Evolutionary conservation across 2,797 vertebrate species (phyloP), one percentile per base, ranked within the genome.

Genomic region (Diglossa cyanea): DNA sequence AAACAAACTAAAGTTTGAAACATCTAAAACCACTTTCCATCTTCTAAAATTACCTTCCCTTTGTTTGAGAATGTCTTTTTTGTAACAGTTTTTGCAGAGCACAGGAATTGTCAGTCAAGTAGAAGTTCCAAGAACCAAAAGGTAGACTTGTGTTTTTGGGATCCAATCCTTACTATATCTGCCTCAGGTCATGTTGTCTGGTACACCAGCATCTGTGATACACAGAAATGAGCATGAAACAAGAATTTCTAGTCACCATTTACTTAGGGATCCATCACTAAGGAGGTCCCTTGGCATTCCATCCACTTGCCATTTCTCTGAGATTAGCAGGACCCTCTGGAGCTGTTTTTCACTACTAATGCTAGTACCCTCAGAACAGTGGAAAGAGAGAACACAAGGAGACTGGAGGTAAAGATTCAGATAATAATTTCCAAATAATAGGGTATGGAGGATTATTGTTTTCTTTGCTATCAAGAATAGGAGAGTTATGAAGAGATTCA

Each of bases 1-100:
- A 86, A 93, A 13, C 3, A 48, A 93, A 65, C 23, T 33, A 17
- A 94, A 80, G 15, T 81, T 93, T 45, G 63, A 94, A 91, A 62
- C 35, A 31, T 75, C 39, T 87, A 79, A 90, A 93, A 77, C 15
- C 2, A 28, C 33, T 63, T 86, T 63, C 14, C 3, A 3, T 39
- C 11, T 85, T 83, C 90, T 85, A 61, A 77, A 86, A 39, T 35
- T 10, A 31, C 12, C 4, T 47, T 58, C 30, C 21, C 13, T 61
- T 66, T 17, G 0, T 30, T 14, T 33, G 17, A 55, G 40, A 85
- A 54, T 60, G 1, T 62, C 6, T 62, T 70, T 79, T 62, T 48
- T 9, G 4, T 48, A 54, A 37, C 17, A 25, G 30, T 53, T 35
- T 31, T 20, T 70, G 54, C 12, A 39, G n/a, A 54, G 16, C 9